Conservation (phyloP, 2,797 vertebrate species). For the Cyprinella venusta region DNA sequence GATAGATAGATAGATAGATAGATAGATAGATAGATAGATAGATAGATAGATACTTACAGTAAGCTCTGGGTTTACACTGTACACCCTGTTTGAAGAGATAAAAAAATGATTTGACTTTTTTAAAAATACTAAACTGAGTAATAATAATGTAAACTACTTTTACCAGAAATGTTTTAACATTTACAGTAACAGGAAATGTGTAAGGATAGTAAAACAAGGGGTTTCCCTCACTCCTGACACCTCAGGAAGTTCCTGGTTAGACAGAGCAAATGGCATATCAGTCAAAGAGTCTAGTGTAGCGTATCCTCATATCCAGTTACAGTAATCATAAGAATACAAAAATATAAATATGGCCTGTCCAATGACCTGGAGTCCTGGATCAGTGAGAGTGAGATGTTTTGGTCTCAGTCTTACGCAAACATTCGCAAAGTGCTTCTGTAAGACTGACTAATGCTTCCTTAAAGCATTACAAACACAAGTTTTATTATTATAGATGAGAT, state of each 20-base stretch:
- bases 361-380: not conserved
- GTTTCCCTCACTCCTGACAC: slow-evolving; percentile 25
- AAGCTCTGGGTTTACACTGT: slow-evolving; percentile 48
- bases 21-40: not conserved
- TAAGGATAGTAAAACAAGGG: slow-evolving; percentile 20
- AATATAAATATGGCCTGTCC: not conserved
- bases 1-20: not conserved
- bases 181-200: slow-evolving; percentile 27
- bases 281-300: not conserved
- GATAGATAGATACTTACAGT: slow-evolving; percentile 53
- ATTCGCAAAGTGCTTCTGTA: not conserved
- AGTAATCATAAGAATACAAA: not conserved
- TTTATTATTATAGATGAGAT: not conserved
- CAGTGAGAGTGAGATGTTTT: not conserved
- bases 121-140: slow-evolving; percentile 6
- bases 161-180: not conserved
- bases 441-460: not conserved
- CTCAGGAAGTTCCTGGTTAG: slow-evolving; percentile 41
- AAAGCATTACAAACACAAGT: not conserved
- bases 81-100: slow-evolving; percentile 51
- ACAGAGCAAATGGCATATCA: not conserved
- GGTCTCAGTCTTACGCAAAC: not conserved
- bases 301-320: slow-evolving; percentile 3
- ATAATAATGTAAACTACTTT: not conserved
- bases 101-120: not conserved